phyloP scores from a whole-genome alignment of 2,888 invertebrate species.

The Arctia plantaginis region DNA sequence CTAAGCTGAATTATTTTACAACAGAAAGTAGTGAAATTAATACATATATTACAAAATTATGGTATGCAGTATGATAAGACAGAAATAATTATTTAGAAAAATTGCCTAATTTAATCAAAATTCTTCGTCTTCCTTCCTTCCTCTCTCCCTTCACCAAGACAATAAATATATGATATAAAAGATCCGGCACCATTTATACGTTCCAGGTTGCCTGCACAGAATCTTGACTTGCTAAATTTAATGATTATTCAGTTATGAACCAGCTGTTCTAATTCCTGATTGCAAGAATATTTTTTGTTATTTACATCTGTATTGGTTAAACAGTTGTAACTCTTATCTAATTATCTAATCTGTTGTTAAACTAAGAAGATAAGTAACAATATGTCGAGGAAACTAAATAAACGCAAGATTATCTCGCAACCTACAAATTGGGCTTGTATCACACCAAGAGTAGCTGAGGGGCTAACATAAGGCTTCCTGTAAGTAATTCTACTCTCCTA shows the following conservation, averaged over 20 bases:
- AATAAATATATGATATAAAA: not conserved
- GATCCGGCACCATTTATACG: not conserved
- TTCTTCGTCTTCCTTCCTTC: no score
- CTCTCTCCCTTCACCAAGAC: not conserved
- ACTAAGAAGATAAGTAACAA: not conserved
- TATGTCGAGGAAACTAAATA: not conserved
- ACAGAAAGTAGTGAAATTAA: no score
- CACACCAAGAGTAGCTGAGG: slow-evolving; percentile 21
- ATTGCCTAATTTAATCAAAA: no score
- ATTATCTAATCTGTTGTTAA: not conserved
- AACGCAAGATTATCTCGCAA: not conserved
- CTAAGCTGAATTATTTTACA: no score
- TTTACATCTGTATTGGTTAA: not conserved
- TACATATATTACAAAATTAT: no score
- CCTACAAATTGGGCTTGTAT: slow-evolving; percentile 28
- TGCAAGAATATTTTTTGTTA: not conserved
- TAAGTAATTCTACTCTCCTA: slow-evolving; percentile 43
- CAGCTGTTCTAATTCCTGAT: not conserved
- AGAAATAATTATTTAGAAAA: no score
- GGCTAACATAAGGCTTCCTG: slow-evolving; percentile 41
- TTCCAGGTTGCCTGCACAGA: not conserved
- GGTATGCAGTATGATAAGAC: no score
- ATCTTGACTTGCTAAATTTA: not conserved
- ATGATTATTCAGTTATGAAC: not conserved
- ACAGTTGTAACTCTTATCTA: no score